phyloP scores from a whole-genome alignment of 1,140 invertebrate species.

The Ooceraea biroi region DNA sequence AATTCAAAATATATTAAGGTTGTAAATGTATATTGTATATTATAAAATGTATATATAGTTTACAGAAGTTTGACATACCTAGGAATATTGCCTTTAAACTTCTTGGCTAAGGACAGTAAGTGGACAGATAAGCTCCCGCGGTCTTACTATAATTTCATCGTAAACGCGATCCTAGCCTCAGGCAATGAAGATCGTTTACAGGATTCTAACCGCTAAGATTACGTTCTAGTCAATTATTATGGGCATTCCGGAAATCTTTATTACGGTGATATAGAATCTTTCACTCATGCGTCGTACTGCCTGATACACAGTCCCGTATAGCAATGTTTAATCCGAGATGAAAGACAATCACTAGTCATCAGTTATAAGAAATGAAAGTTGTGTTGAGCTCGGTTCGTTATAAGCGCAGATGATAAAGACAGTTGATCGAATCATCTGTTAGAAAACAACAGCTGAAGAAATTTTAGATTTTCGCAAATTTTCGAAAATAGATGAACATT shows the following conservation, averaged over 20 bases:
- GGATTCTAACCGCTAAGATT: conserved; percentile 38
- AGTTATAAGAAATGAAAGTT: background rate
- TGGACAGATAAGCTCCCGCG: conserved; percentile 7
- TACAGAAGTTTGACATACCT: background rate
- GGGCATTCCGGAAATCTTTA: conserved; percentile 21
- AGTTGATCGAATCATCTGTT: background rate
- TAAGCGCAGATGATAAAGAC: conserved; percentile 9
- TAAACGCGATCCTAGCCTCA: background rate
- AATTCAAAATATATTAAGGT: background rate
- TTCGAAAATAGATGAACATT: background rate
- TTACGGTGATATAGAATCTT: background rate
- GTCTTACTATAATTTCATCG: conserved; percentile 8
- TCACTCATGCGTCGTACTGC: background rate
- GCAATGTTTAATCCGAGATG: background rate
- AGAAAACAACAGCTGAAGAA: background rate
- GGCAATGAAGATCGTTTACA: background rate
- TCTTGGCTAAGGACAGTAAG: background rate
- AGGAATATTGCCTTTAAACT: background rate
- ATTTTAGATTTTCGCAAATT: background rate
- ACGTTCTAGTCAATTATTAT: conserved; percentile 24
- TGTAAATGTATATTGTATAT: background rate
- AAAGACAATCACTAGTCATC: background rate
- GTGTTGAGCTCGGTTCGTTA: background rate
- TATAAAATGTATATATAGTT: background rate
- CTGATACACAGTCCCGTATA: background rate